Conservation (phyloP, 2,888 invertebrate species). For the Himalopsyche japonica region DNA sequence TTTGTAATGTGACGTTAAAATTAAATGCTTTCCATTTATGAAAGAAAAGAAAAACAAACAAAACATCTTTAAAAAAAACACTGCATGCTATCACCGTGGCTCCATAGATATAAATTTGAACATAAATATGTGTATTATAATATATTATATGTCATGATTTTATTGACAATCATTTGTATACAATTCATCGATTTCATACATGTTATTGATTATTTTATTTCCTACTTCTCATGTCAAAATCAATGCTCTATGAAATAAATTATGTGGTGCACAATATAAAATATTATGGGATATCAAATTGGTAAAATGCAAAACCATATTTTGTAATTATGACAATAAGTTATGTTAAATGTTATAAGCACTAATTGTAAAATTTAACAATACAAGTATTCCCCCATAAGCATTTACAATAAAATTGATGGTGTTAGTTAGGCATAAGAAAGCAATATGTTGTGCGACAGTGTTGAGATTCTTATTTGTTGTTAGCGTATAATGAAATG, state of each 20-base stretch:
- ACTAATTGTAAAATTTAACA: too few species aligned
- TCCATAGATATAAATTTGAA: background rate
- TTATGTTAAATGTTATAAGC: too few species aligned
- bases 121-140: too few species aligned
- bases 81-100: background rate
- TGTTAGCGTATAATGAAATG: background rate
- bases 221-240: background rate
- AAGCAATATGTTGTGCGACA: background rate
- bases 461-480: background rate
- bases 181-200: background rate
- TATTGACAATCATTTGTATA: background rate
- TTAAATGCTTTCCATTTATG: background rate
- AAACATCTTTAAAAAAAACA: background rate
- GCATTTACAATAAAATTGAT: background rate
- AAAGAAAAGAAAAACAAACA: background rate
- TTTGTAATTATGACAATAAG: too few species aligned
- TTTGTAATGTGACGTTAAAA: background rate
- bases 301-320: too few species aligned
- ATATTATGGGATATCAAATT: background rate
- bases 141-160: background rate
- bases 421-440: background rate
- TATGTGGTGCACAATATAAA: background rate
- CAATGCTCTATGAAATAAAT: background rate
- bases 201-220: too few species aligned
- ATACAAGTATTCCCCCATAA: too few species aligned